Percentiles rank a stretch among this genome's conserved stretches.
Conservation (phyloP, 2,113 vertebrate species). For the Phrynocephalus versicolor region DNA sequence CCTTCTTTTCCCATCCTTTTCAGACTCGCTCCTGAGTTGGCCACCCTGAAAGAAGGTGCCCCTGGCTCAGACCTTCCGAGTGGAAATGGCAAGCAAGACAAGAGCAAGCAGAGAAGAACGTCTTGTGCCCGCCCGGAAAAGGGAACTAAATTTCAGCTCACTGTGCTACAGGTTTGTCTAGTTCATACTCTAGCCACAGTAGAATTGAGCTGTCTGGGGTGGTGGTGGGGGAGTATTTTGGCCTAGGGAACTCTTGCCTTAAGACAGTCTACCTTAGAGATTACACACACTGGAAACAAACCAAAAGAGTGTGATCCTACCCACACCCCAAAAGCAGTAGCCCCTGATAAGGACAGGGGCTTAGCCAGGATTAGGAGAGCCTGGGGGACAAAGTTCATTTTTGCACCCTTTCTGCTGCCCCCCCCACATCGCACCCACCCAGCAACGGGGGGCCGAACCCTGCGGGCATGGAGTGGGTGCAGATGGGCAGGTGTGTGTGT, state of each 20-base stretch:
- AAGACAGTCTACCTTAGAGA: not conserved
- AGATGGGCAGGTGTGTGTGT: not conserved
- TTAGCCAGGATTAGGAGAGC: too few species aligned
- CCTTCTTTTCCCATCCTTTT: not conserved
- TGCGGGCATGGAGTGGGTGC: too few species aligned
- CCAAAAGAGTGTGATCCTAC: too few species aligned
- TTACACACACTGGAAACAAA: not conserved
- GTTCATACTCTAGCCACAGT: not conserved
- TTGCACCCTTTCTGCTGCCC: too few species aligned
- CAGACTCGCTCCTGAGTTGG: slow-evolving; percentile 55
- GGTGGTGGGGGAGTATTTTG: not conserved
- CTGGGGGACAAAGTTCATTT: not conserved
- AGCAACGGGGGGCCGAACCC: too few species aligned
- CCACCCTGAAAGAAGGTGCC: slow-evolving; percentile 63
- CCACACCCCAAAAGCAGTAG: too few species aligned
- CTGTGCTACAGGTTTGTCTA: slow-evolving; percentile 83
- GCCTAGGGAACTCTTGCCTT: not conserved
- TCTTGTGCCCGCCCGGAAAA: slow-evolving; percentile 85
- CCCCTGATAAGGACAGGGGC: too few species aligned
- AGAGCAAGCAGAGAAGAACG: slow-evolving; percentile 81
- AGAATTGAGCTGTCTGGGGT: not conserved
- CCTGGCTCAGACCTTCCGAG: slow-evolving; percentile 66
- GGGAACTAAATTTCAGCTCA: slow-evolving; percentile 84
- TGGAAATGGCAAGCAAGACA: slow-evolving; percentile 84
- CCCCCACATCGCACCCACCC: too few species aligned